Evolutionary conservation across 2,113 vertebrate species (phyloP).

Genomic region (Condylura cristata): DNA sequence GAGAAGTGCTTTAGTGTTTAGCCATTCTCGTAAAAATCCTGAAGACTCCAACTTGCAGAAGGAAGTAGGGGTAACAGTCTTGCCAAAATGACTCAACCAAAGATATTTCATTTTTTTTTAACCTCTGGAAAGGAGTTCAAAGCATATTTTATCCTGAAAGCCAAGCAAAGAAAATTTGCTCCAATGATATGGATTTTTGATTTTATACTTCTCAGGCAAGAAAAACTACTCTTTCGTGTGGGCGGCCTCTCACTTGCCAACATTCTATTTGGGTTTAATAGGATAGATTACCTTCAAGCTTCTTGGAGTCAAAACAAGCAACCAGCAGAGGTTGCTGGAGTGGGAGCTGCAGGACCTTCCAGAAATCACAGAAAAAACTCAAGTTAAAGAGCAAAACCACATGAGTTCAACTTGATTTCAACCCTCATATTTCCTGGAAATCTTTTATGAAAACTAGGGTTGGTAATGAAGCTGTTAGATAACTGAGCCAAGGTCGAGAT

Average conservation of each 20-base stretch:
- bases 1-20: background rate
- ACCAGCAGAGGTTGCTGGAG: background rate
- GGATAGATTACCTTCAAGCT: conserved; percentile 45
- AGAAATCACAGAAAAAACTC: conserved; percentile 49
- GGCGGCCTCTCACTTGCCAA: background rate
- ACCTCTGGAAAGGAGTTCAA: conserved; percentile 46
- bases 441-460: conserved; percentile 1
- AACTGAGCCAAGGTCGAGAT: background rate
- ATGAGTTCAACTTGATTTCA: conserved; percentile 31
- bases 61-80: background rate
- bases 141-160: conserved; percentile 52
- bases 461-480: conserved; percentile 28
- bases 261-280: conserved; percentile 30
- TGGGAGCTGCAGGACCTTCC: background rate
- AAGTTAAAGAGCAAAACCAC: conserved; percentile 33
- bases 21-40: background rate
- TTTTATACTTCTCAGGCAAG: conserved; percentile 2
- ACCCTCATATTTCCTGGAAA: conserved; percentile 51
- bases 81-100: conserved; percentile 18
- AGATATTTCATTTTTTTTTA: background rate
- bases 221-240: conserved; percentile 25
- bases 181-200: background rate
- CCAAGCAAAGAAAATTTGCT: conserved; percentile 8
- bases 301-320: conserved; percentile 45
- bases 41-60: background rate